Evolutionary conservation across 2,888 invertebrate species (phyloP).

Genomic region (Pyralis farinalis): DNA sequence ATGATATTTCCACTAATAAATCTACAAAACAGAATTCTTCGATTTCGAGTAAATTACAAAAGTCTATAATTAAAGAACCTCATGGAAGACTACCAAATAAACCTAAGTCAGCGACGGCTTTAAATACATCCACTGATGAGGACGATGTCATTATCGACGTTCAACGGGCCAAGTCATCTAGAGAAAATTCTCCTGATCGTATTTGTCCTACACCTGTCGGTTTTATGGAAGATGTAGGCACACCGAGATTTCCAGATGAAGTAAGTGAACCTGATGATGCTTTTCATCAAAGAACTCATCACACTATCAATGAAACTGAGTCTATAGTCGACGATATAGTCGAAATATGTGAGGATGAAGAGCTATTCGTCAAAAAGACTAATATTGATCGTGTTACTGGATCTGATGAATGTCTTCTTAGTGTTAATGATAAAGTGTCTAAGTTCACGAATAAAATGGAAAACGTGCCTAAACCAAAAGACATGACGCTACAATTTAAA

Average conservation of each 20-base stretch:
- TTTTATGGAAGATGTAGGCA: slow-evolving; percentile 79
- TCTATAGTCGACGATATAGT: slow-evolving; percentile 81
- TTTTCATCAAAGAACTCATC: slow-evolving; percentile 52
- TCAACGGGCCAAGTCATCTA: slow-evolving; percentile 86
- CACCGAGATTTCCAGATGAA: slow-evolving; percentile 87
- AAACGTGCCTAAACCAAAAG: slow-evolving; percentile 45
- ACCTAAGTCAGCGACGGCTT: slow-evolving; percentile 72
- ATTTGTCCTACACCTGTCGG: slow-evolving; percentile 85
- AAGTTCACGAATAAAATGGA: slow-evolving; percentile 69
- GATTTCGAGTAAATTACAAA: slow-evolving; percentile 35
- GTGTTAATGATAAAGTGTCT: slow-evolving; percentile 80
- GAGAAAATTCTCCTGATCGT: slow-evolving; percentile 88
- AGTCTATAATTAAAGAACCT: slow-evolving; percentile 41
- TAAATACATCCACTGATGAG: slow-evolving; percentile 76
- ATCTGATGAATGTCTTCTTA: slow-evolving; percentile 74
- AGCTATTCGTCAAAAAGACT: slow-evolving; percentile 57
- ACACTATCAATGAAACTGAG: slow-evolving; percentile 81
- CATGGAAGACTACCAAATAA: slow-evolving; percentile 57
- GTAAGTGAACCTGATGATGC: slow-evolving; percentile 89
- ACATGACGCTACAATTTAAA: slow-evolving; percentile 42
- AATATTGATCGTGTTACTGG: slow-evolving; percentile 54
- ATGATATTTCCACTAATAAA: slow-evolving; percentile 48
- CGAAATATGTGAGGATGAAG: slow-evolving; percentile 77
- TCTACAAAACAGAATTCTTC: slow-evolving; percentile 35
- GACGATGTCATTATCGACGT: slow-evolving; percentile 85